Evolutionary conservation across 1,140 invertebrate genomes (phyloP).

Genomic region (Philopotamus ludificatus): DNA sequence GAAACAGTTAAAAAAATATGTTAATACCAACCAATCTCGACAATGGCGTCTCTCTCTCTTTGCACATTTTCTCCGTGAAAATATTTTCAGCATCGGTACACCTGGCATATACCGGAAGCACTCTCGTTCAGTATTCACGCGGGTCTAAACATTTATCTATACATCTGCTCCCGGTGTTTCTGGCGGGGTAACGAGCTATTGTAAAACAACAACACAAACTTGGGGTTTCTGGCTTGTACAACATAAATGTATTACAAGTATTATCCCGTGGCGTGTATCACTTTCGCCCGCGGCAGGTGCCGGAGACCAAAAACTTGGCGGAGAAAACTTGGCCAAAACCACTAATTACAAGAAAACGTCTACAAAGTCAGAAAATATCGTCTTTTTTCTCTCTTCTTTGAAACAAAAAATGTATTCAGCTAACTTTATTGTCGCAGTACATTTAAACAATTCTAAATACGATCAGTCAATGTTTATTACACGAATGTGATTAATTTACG

Average conservation of each 20-base stretch:
- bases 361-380: no score
- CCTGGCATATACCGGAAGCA: constrained; percentile 11
- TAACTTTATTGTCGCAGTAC: no score
- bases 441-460: no score
- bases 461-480: no score
- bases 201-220: constrained; percentile 13
- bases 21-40: constrained; percentile 8
- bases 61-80: constrained; percentile 11
- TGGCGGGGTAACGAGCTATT: constrained; percentile 14
- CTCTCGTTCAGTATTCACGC: constrained; percentile 21
- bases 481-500: no score
- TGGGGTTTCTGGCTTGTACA: not conserved
- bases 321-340: no score
- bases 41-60: not conserved
- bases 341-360: no score
- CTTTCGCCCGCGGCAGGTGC: constrained; percentile 13
- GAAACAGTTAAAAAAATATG: no score
- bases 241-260: not conserved
- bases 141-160: not conserved
- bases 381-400: no score
- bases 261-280: constrained; percentile 5
- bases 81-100: constrained; percentile 12
- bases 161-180: not conserved
- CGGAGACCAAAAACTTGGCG: no score
- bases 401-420: no score